phyloP scores from a whole-genome alignment of 2,888 invertebrate species.

The Euclidia mi region DNA sequence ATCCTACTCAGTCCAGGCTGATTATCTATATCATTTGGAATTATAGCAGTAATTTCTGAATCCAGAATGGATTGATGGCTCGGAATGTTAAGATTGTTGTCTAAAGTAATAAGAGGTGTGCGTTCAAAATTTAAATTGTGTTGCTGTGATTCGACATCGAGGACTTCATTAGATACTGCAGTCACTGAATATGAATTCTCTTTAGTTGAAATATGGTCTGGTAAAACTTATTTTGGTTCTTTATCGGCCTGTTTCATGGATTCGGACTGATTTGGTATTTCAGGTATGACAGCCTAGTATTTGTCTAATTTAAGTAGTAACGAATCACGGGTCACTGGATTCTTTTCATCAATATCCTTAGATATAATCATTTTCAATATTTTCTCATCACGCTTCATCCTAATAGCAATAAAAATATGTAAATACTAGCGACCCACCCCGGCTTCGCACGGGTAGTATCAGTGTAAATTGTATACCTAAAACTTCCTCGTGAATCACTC shows the following conservation, averaged over 20 bases:
- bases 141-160: conserved; percentile 9
- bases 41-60: conserved; percentile 20
- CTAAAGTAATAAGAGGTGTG: conserved; percentile 13
- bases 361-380: conserved; percentile 13
- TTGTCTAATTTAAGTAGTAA: too few relatives aligned
- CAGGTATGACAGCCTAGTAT: too few relatives aligned
- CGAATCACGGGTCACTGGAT: too few relatives aligned
- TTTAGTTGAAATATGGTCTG: background rate
- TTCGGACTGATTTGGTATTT: too few relatives aligned
- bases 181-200: background rate
- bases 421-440: too few relatives aligned
- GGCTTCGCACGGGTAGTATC: too few relatives aligned
- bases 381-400: conserved; percentile 14
- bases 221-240: background rate
- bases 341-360: conserved; percentile 3
- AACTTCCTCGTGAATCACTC: too few relatives aligned
- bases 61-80: conserved; percentile 11
- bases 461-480: too few relatives aligned
- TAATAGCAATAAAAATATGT: conserved; percentile 10
- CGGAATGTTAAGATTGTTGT: background rate
- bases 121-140: conserved; percentile 11
- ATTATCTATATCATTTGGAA: conserved; percentile 14
- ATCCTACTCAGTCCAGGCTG: conserved; percentile 19
- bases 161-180: conserved; percentile 2
- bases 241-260: too few relatives aligned